Evolutionary conservation across 1,140 invertebrate species (phyloP).

Genomic region (Diabrotica undecimpunctata): DNA sequence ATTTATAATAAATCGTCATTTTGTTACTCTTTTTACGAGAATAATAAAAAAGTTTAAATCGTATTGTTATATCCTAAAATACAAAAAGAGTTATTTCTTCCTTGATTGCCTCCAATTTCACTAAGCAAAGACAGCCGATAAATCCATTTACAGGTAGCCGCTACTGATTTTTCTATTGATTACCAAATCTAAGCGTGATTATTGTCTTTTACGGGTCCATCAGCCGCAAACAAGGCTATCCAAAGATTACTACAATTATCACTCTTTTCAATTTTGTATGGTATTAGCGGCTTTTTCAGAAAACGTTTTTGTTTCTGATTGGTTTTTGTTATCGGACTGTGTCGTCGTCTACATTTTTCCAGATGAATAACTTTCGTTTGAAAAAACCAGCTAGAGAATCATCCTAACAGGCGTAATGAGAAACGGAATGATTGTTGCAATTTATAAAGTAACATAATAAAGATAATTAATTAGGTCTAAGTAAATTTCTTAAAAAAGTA

Average conservation of each 20-base stretch:
- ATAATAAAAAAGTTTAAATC: no score
- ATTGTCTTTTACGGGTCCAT: background rate
- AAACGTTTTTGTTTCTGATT: conserved; percentile 2
- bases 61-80: no score
- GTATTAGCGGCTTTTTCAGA: background rate
- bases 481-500: no score
- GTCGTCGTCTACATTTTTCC: conserved; percentile 1
- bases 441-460: no score
- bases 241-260: conserved; percentile 2
- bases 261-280: background rate
- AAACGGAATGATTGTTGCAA: no score
- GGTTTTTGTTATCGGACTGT: background rate
- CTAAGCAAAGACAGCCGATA: background rate
- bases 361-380: background rate
- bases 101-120: background rate
- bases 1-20: no score
- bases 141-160: background rate
- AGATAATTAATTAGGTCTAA: no score
- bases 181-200: background rate
- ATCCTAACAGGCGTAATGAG: no score
- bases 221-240: conserved; percentile 1
- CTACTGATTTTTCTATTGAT: conserved; percentile 2
- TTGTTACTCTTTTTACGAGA: no score
- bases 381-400: background rate
- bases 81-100: background rate